Evolutionary conservation across 2,888 invertebrate genomes (phyloP).

Genomic region (Cheilosia urbana): DNA sequence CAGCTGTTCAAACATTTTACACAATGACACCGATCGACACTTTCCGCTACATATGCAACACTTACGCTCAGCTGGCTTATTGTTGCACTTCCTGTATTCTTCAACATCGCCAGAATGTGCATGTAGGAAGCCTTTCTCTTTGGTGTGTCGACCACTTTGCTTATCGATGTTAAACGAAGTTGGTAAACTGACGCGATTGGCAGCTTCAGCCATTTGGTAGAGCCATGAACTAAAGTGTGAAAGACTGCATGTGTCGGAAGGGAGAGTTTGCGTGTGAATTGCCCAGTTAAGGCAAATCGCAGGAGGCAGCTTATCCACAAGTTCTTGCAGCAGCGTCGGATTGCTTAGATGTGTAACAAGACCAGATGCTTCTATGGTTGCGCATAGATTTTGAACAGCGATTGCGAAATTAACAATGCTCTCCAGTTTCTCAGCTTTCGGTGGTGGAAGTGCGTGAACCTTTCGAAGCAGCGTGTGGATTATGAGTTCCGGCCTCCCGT

Average conservation of each 20-base stretch:
- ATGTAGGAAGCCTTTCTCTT: slow-evolving; percentile 18
- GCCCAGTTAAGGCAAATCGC: slow-evolving; percentile 52
- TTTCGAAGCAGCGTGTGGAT: slow-evolving; percentile 16
- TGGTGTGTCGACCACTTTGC: background rate
- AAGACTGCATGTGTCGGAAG: background rate
- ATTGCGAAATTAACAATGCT: slow-evolving; percentile 20
- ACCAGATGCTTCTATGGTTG: slow-evolving; percentile 16
- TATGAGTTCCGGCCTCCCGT: slow-evolving; percentile 22
- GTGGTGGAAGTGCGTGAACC: slow-evolving; percentile 11
- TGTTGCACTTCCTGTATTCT: background rate
- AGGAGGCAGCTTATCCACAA: slow-evolving; percentile 32
- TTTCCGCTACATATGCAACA: slow-evolving; percentile 16
- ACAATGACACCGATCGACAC: background rate
- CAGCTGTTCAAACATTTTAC: background rate
- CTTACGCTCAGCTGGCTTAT: background rate
- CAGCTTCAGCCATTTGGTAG: slow-evolving; percentile 66
- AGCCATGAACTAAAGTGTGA: slow-evolving; percentile 64
- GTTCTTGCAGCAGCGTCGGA: slow-evolving; percentile 61
- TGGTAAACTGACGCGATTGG: slow-evolving; percentile 47
- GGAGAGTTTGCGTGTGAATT: slow-evolving; percentile 10
- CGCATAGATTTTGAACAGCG: slow-evolving; percentile 33
- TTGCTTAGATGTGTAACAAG: slow-evolving; percentile 35
- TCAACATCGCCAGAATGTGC: slow-evolving; percentile 9
- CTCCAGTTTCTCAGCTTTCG: slow-evolving; percentile 20
- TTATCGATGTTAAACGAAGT: background rate